Evolutionary conservation across 2,797 vertebrate genomes (phyloP).

Genomic region (Myotis myotis): DNA sequence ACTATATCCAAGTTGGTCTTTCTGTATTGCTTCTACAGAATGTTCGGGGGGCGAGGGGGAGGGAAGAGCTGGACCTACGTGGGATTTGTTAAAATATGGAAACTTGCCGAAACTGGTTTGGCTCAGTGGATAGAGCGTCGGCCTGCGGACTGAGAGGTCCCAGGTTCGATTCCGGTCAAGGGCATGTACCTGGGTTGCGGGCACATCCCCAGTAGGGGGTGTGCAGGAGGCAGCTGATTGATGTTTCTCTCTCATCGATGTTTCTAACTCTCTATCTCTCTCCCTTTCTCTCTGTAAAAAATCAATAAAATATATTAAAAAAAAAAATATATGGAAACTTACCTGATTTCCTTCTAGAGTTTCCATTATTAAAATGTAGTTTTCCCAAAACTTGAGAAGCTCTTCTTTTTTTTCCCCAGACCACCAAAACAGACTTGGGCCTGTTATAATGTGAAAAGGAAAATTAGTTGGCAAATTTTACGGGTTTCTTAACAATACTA

Average conservation of each 20-base stretch:
- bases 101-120: too few relatives aligned
- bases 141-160: too few relatives aligned
- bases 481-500: not conserved
- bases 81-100: not conserved
- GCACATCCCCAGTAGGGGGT: too few relatives aligned
- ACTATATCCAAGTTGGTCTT: not conserved
- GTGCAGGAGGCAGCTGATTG: too few relatives aligned
- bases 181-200: too few relatives aligned
- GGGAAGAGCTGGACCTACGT: not conserved
- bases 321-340: not conserved
- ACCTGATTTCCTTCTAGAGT: conserved; percentile 98
- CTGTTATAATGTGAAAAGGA: conserved; percentile 77
- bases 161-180: too few relatives aligned
- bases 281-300: too few relatives aligned
- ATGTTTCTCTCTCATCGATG: too few relatives aligned
- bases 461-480: not conserved
- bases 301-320: too few relatives aligned
- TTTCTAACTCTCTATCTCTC: too few relatives aligned
- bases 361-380: conserved; percentile 94
- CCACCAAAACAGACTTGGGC: conserved; percentile 91
- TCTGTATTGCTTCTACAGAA: not conserved
- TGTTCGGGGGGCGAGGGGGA: not conserved
- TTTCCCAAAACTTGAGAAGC: conserved; percentile 93
- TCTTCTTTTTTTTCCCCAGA: conserved; percentile 82
- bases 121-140: too few relatives aligned